phyloP scores from a whole-genome alignment of 1,140 invertebrate species.

The Drosophila prosaltans region DNA sequence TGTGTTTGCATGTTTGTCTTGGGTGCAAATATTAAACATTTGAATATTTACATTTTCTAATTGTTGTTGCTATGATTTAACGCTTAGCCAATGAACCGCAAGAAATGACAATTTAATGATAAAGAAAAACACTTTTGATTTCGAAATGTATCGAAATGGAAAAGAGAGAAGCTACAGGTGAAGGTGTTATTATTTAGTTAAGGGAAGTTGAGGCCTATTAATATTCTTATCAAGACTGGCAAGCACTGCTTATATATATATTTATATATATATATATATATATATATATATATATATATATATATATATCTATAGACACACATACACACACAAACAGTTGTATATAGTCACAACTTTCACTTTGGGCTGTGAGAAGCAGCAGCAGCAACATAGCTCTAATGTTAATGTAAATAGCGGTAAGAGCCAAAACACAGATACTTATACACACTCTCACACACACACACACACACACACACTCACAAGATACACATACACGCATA shows the following conservation, averaged over 20 bases:
- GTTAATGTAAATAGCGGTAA: conserved; percentile 81
- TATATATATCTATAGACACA: conserved; percentile 22
- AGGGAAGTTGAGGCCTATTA: conserved; percentile 31
- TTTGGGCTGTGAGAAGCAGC: conserved; percentile 74
- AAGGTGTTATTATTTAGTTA: neutral
- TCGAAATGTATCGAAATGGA: neutral
- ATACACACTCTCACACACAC: conserved; percentile 34
- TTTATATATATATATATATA: conserved; percentile 19
- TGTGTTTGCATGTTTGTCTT: conserved; percentile 9
- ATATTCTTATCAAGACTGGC: conserved; percentile 60
- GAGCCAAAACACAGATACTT: conserved; percentile 50
- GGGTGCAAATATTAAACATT: conserved; percentile 37
- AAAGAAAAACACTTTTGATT: conserved; percentile 63
- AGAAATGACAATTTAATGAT: conserved; percentile 17
- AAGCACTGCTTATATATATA: conserved; percentile 11
- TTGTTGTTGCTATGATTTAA: conserved; percentile 55
- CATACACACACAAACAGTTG: conserved; percentile 25
- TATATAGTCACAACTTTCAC: conserved; percentile 64
- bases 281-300: conserved; percentile 4
- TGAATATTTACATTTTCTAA: conserved; percentile 62
- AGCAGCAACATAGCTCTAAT: conserved; percentile 72
- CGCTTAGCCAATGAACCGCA: conserved; percentile 33
- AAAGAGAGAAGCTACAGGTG: neutral
- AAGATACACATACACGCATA: conserved; percentile 33
- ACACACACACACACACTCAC: neutral